Evolutionary conservation across 1,140 invertebrate genomes (phyloP).

Genomic region (Macrosteles quadrilineatus): DNA sequence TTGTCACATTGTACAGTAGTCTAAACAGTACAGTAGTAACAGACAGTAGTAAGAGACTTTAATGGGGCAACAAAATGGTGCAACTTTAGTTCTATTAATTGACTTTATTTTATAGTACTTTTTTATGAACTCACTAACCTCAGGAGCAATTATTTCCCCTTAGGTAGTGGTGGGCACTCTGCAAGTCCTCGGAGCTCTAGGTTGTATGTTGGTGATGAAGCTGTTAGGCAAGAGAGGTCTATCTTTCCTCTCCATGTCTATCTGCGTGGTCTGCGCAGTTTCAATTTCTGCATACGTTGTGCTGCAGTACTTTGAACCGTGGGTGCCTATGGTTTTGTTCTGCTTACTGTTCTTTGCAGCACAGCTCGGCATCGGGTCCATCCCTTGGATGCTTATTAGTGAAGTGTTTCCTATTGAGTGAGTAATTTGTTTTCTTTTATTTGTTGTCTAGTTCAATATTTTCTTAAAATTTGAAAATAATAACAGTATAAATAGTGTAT

Average conservation of each 20-base stretch:
- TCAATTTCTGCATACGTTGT: neutral
- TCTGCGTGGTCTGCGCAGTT: slow-evolving; percentile 29
- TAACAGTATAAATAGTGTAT: too few species aligned
- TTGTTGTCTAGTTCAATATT: slow-evolving; percentile 1
- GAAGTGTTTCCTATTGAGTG: slow-evolving; percentile 41
- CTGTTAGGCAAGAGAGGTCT: slow-evolving; percentile 46
- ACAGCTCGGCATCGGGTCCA: slow-evolving; percentile 30
- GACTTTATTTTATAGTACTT: too few species aligned
- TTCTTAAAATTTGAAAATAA: neutral
- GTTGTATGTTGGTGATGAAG: slow-evolving; percentile 35
- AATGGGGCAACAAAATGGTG: too few species aligned
- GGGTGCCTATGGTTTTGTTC: slow-evolving; percentile 32
- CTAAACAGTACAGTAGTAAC: too few species aligned
- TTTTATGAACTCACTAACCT: too few species aligned
- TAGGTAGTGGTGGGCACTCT: slow-evolving; percentile 34
- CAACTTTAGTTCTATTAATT: too few species aligned
- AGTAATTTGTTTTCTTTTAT: slow-evolving; percentile 11
- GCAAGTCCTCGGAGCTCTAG: slow-evolving; percentile 32
- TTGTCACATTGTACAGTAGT: too few species aligned
- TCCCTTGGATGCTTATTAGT: slow-evolving; percentile 40
- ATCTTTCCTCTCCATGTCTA: slow-evolving; percentile 41
- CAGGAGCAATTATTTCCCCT: too few species aligned
- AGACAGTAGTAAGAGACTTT: too few species aligned
- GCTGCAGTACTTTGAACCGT: neutral
- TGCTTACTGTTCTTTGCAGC: slow-evolving; percentile 32